These are phyloP conservation scores for Xenopus petersii DNA, from an alignment of 2,797 vertebrate genomes.

Conservation along the genomic window DNA sequence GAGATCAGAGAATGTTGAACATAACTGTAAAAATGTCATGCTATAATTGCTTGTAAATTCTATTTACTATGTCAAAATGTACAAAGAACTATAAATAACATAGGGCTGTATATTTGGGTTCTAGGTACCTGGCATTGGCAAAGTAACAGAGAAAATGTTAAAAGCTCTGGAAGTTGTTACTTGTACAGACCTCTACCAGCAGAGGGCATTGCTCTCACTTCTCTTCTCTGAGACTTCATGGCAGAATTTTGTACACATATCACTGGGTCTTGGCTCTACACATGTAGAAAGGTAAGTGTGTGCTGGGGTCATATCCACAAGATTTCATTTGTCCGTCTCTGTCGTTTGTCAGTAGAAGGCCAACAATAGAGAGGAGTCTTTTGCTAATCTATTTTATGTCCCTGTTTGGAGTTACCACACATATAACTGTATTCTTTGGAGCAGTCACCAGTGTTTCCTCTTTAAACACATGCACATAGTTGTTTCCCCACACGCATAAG, in stretches of 20 bases:
- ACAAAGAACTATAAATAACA: neutral
- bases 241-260: slow-evolving; percentile 85
- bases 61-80: neutral
- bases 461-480: no score
- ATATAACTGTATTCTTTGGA: no score
- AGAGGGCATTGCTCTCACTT: slow-evolving; percentile 85
- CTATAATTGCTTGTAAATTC: neutral
- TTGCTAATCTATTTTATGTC: no score
- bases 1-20: slow-evolving; percentile 5
- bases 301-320: no score
- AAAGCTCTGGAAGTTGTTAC: slow-evolving; percentile 80
- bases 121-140: slow-evolving; percentile 90
- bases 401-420: no score
- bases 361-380: no score
- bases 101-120: slow-evolving; percentile 29
- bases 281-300: slow-evolving; percentile 76
- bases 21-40: neutral
- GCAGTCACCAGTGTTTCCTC: no score
- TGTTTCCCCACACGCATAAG: no score
- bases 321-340: no score
- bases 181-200: slow-evolving; percentile 84
- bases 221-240: slow-evolving; percentile 88
- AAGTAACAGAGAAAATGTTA: slow-evolving; percentile 96
- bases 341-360: no score
- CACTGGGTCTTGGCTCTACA: slow-evolving; percentile 85